Evolutionary conservation across 2,113 vertebrate genomes (phyloP).

Genomic region (Dasypus novemcinctus): DNA sequence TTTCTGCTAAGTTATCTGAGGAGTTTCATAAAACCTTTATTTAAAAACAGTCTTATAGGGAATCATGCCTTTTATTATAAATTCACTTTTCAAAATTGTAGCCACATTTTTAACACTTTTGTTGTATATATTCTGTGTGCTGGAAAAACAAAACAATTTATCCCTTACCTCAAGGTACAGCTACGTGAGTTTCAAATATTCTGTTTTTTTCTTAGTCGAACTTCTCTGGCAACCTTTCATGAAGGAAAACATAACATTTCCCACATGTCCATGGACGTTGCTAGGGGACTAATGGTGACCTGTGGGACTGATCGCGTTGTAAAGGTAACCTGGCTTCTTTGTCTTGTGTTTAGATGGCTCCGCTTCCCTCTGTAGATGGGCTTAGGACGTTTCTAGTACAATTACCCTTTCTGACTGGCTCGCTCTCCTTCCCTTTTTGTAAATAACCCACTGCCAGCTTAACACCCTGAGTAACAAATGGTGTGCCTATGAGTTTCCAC

Average conservation of each 20-base stretch:
- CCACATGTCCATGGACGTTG: conserved; percentile 96
- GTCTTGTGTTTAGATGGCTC: not conserved
- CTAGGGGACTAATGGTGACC: conserved; percentile 96
- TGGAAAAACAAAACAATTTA: too few species aligned
- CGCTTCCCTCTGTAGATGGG: accelerated
- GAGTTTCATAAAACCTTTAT: not conserved
- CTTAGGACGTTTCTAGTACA: not conserved
- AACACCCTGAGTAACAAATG: not conserved
- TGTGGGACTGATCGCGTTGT: conserved; percentile 95
- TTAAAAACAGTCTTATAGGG: not conserved
- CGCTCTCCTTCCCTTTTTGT: not conserved
- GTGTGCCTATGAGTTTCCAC: not conserved
- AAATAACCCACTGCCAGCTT: accelerated
- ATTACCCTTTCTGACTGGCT: not conserved
- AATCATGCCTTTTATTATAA: not conserved
- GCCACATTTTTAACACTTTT: not conserved
- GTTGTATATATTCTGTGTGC: not conserved
- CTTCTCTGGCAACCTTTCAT: conserved; percentile 95
- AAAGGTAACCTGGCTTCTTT: conserved; percentile 87
- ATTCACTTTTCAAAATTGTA: not conserved
- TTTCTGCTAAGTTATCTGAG: not conserved
- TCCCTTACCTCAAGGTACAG: not conserved
- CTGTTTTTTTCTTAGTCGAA: conserved; percentile 85
- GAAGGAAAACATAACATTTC: conserved; percentile 98
- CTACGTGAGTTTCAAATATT: not conserved